These are phyloP conservation scores for Polylopha cassiicola DNA, from an alignment of 2,888 invertebrate genomes.

Conservation along the genomic window DNA sequence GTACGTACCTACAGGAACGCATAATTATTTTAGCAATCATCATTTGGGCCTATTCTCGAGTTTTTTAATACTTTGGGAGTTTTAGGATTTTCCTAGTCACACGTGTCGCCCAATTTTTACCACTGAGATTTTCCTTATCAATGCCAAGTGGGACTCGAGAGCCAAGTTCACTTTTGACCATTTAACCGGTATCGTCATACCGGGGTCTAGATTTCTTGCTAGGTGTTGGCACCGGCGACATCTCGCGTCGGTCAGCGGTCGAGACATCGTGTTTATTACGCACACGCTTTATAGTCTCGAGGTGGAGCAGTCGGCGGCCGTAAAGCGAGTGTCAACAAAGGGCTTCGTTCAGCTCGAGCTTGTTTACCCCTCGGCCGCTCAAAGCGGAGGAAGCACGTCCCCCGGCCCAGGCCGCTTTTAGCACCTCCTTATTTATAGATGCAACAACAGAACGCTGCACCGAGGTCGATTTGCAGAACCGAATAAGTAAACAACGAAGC, in stretches of 20 bases:
- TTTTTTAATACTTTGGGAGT: too few relatives aligned
- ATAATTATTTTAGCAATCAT: too few relatives aligned
- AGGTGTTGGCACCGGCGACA: too few relatives aligned
- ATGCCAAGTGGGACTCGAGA: too few relatives aligned
- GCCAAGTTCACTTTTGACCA: slow-evolving; percentile 39
- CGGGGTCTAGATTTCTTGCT: too few relatives aligned
- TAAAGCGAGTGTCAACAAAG: slow-evolving; percentile 73
- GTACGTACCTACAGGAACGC: too few relatives aligned
- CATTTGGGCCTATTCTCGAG: too few relatives aligned
- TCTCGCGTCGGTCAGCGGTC: too few relatives aligned
- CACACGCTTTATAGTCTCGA: slow-evolving; percentile 49
- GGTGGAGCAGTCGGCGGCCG: slow-evolving; percentile 45
- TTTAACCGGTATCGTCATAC: slow-evolving; percentile 26
- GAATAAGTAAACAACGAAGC: slow-evolving; percentile 60
- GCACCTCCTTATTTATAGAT: slow-evolving; percentile 76
- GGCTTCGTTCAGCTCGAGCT: slow-evolving; percentile 55
- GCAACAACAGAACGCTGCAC: slow-evolving; percentile 56
- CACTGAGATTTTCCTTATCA: too few relatives aligned
- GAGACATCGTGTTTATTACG: slow-evolving; percentile 48
- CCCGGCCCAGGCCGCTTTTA: slow-evolving; percentile 72
- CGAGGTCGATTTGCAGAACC: slow-evolving; percentile 67
- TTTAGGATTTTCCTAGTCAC: too few relatives aligned
- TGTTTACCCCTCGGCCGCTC: slow-evolving; percentile 71
- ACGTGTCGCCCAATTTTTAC: too few relatives aligned
- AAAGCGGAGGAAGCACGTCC: slow-evolving; percentile 73